Base-by-base conservation (phyloP, 2,888 invertebrate genomes). In the Yponomeuta cagnagella region DNA sequence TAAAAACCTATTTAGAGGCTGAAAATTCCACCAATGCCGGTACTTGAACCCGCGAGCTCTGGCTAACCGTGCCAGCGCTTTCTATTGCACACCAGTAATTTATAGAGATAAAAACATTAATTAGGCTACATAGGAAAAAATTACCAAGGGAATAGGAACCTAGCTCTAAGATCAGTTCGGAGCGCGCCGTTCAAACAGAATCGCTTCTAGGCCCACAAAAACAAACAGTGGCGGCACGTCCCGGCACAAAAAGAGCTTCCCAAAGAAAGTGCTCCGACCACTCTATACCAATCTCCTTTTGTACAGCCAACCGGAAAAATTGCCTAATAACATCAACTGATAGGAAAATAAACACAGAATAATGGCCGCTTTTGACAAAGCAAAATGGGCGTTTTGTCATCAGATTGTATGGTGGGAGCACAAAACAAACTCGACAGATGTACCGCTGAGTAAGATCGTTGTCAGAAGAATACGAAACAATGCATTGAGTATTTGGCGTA, bases 211-310 rank as follows among this genome's bases (percentile, higher is more conserved):
- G 52, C 79, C 83, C 84, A 88, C 87, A 89, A 90, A 89, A 90
- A 89, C 85, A 89, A 90, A 89, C 80, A 87, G 78, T 80, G 77
- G 67, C 69, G 70, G 80, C 81, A 80, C 79, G 81, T 82, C 78
- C 81, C 75, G 75, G 81, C 85, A 85, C 82, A 84, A 85, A 83
- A 84, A 75, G 76, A 77, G 75, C 74, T 72, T 75, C 74, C 74
- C 75, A 76, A 79, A 83, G 83, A 83, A 83, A 83, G 82, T 79
- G 76, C 72, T 71, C 72, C 68, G 70, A 70, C 71, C 70, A 70
- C 71, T 72, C 48, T 63, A 65, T 52, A 30, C 63, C 72, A 71
- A 71, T 72, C 70, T 69, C 67, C 73, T 69, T 70, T 58, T 63
- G 69, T 69, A 72, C 70, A 71, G 68, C 72, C 58, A 70, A 74